Evolutionary conservation across 2,113 vertebrate genomes (phyloP).

Genomic region (Corynorhinus townsendii): DNA sequence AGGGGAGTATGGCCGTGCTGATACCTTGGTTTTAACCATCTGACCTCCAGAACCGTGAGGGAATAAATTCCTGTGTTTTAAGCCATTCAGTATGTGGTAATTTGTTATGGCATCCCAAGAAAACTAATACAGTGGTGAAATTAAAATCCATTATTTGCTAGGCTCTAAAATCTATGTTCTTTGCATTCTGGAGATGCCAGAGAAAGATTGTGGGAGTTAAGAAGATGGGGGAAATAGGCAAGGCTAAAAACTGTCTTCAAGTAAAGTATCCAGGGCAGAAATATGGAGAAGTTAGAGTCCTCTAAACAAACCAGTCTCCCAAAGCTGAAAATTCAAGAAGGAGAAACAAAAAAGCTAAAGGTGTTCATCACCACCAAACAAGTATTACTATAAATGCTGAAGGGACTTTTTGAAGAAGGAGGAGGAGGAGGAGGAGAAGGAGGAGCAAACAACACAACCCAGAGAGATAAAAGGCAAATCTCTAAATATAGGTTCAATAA

Average conservation of each 20-base stretch:
- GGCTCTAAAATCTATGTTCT: background rate
- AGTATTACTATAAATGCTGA: background rate
- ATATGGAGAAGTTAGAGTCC: background rate
- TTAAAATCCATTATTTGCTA: background rate
- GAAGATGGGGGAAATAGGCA: background rate
- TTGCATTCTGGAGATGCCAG: background rate
- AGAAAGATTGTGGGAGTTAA: background rate
- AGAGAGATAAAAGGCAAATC: background rate
- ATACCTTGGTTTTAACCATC: background rate
- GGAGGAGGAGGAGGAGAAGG: too few relatives aligned
- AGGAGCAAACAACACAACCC: background rate
- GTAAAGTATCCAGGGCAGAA: background rate
- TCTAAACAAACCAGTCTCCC: background rate
- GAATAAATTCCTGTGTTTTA: background rate
- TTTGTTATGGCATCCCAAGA: background rate
- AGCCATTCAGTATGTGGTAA: background rate
- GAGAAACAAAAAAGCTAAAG: background rate
- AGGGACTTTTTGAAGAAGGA: background rate
- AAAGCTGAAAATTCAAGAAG: background rate
- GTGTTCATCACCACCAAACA: background rate
- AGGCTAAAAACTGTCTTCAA: background rate
- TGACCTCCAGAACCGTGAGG: background rate
- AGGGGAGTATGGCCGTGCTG: fast-evolving
- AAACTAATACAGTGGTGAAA: background rate
- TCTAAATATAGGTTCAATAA: background rate